phyloP scores from a whole-genome alignment of 2,113 vertebrate genomes.

The Pavo muticus region DNA sequence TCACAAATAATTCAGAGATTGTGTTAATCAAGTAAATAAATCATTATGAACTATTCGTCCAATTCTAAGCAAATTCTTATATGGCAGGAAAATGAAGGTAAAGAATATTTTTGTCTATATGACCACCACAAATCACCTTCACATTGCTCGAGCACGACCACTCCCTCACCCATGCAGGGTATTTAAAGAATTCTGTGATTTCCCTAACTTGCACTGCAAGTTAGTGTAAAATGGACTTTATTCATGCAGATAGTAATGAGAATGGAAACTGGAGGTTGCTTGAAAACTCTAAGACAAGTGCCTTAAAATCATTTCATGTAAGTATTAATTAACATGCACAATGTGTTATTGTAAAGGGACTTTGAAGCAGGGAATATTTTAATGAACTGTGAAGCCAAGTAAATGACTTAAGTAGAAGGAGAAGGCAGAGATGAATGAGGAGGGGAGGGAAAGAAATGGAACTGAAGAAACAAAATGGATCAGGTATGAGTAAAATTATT shows the following conservation, averaged over 20 bases:
- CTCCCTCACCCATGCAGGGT: neutral
- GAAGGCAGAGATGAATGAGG: constrained; percentile 1
- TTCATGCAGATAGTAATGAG: neutral
- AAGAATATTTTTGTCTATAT: constrained; percentile 25
- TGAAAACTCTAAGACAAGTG: neutral
- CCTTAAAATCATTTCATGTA: constrained; percentile 36
- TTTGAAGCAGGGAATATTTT: constrained; percentile 35
- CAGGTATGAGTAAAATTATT: constrained; percentile 37
- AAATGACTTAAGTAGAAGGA: constrained; percentile 33
- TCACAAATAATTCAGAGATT: neutral
- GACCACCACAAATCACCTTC: constrained; percentile 21
- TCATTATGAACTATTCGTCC: neutral
- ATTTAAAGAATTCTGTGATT: constrained; percentile 40
- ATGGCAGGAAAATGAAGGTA: neutral
- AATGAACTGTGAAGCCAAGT: constrained; percentile 17
- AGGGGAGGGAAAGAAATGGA: neutral
- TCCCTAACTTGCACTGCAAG: neutral
- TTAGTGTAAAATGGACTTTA: neutral
- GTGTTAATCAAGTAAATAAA: neutral
- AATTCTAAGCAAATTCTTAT: constrained; percentile 11
- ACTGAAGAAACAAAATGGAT: constrained; percentile 41
- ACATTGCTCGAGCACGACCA: neutral
- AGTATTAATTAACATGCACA: constrained; percentile 36
- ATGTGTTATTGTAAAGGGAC: constrained; percentile 44
- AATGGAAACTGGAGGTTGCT: neutral